These are phyloP conservation scores for Atractosteus spatula DNA, from an alignment of 2,113 vertebrate genomes.

Conservation along the genomic window DNA sequence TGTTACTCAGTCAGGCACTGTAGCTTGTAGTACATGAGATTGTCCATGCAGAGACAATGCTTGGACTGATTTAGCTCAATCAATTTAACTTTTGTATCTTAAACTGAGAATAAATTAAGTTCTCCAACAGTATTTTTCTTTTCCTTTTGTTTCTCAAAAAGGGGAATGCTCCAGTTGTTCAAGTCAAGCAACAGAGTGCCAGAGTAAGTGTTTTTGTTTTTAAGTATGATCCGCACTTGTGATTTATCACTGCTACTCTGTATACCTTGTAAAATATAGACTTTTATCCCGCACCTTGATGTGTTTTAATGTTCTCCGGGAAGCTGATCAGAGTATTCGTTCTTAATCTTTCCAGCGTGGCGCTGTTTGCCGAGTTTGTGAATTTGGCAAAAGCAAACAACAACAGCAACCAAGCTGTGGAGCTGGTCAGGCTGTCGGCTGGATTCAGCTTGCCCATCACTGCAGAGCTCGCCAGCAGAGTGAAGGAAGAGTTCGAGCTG, in stretches of 20 bases:
- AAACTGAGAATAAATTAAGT: not conserved
- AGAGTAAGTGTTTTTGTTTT: constrained; percentile 59
- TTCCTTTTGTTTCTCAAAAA: constrained; percentile 37
- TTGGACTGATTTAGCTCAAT: too few species aligned
- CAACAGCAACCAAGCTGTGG: constrained; percentile 60
- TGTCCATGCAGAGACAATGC: too few species aligned
- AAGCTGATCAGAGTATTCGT: not conserved
- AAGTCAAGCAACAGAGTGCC: constrained; percentile 77
- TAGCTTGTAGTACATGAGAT: too few species aligned
- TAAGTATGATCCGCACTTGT: not conserved
- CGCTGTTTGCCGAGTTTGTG: constrained; percentile 72
- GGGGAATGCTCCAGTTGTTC: constrained; percentile 78
- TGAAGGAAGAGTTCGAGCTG: constrained; percentile 59
- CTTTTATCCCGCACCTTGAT: not conserved
- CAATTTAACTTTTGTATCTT: not conserved
- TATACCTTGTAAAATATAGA: not conserved
- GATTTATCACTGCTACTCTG: not conserved
- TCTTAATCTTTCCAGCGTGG: constrained; percentile 51
- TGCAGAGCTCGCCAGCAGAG: constrained; percentile 54
- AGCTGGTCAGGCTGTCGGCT: constrained; percentile 74
- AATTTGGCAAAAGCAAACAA: constrained; percentile 45
- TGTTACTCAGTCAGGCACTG: too few species aligned
- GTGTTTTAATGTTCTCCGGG: not conserved
- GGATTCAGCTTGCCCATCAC: constrained; percentile 67
- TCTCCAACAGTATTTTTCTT: not conserved